Percentiles rank a stretch among this genome's conserved stretches.
phyloP scores from a whole-genome alignment of 92 coral and sea anemone genomes.

The Anthopleura xanthogrammica region DNA sequence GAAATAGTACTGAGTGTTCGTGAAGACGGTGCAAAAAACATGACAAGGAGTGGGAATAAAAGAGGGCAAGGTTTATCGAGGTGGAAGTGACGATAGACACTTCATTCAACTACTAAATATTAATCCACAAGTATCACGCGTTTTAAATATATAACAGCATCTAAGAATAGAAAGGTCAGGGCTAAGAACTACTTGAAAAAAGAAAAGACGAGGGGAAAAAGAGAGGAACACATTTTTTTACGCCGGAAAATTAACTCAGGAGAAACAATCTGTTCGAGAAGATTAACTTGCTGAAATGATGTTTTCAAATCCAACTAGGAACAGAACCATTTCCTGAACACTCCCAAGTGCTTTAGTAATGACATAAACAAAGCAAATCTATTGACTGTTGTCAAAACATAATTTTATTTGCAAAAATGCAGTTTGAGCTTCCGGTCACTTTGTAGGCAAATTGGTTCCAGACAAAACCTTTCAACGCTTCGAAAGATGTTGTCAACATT shows the following conservation, averaged over 20 bases:
- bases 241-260: not conserved
- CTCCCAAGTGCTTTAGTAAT: not conserved
- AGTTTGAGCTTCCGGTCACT: conserved; percentile 28
- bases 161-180: not conserved
- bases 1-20: not conserved
- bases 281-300: not conserved
- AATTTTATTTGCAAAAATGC: conserved; percentile 23
- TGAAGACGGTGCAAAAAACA: not conserved
- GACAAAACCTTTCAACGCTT: conserved; percentile 30
- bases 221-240: too few species aligned
- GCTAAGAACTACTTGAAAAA: not conserved
- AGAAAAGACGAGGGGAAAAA: not conserved
- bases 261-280: not conserved
- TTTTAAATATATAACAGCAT: not conserved
- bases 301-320: not conserved
- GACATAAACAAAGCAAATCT: not conserved
- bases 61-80: conserved; percentile 21
- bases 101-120: not conserved
- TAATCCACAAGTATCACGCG: conserved; percentile 1
- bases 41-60: conserved; percentile 1
- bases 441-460: conserved; percentile 19
- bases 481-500: conserved; percentile 26
- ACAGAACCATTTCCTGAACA: conserved; percentile 1
- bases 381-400: not conserved
- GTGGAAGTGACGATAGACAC: not conserved